Evolutionary conservation across 2,797 vertebrate species (phyloP), one percentile per base, ranked within the genome.

Genomic region (Rhabdomys pumilio): DNA sequence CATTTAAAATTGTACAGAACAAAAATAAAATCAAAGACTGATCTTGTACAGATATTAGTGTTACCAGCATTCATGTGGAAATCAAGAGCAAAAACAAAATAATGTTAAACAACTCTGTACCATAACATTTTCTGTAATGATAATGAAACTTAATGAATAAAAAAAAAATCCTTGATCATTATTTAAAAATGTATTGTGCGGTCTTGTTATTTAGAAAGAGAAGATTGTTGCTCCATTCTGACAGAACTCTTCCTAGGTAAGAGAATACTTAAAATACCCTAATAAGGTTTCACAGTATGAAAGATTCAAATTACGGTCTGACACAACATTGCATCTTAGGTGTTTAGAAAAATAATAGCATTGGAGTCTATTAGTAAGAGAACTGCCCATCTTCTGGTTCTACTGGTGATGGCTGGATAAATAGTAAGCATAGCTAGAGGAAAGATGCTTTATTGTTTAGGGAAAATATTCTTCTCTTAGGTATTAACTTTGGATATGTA

Each of bases 41-140:
- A 99, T 99, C 99, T 99, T 99, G 99, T 99, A 99, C 99, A 99
- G 99, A 99, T 99, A 99, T 99, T 99, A 99, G 99, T 99, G 99
- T 99, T 99, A 99, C 99, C 99, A 99, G 99, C 99, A 99, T 99
- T 99, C 99, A 98, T 99, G 99, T 99, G 99, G 99, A 99, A 99
- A 99, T 99, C 99, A 99, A 99, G 99, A 99, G 99, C 99, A 99
- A 99, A 99, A 99, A 99, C 98, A 98, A 99, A 99, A 98, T 98
- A 98, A 99, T 99, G 99, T 99, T 99, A 99, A 99, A 99, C 99
- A 99, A 99, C 99, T 99, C 99, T 99, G 99, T 99, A 99, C 99
- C 99, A 99, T 99, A 99, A 99, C 99, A 99, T 99, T 99, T 99
- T 99, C 99, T 99, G 99, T 99, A 99, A 99, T 99, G 99, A 99